Evolutionary conservation across 1,140 invertebrate species (phyloP), one percentile per base, ranked within the genome.

Genomic region (Drosophila repletoides): DNA sequence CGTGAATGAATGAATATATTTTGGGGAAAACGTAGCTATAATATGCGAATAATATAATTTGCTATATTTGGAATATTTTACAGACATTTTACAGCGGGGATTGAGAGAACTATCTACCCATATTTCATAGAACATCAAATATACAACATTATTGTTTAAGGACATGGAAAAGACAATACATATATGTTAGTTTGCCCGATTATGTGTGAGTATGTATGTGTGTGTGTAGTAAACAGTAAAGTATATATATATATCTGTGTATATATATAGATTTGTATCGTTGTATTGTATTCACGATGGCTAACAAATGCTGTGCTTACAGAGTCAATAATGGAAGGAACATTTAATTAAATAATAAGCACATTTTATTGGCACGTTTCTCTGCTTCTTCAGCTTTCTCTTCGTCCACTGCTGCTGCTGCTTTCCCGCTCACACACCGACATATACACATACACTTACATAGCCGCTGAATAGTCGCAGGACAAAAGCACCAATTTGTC

Each of bases 401-500:
- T n/a, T n/a, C n/a, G n/a, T n/a, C n/a, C n/a, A n/a, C n/a, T n/a
- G n/a, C n/a, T n/a, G n/a, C 46, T 28, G 12, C 34, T 29, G 33
- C 48, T 34, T 12, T 19, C 41, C 40, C 24, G 43, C 59, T 34
- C 17, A 38, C 7, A n/a, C 9, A 33, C 7, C 29, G 28, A 51
- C 15, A 51, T 17, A 56, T 15, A 76, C 29, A 24, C 22, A 29
- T 24, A 43, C 9, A 38, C 21, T 15, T 26, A 38, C 17, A 17
- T 9, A n/a, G 17, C 34, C 33, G 15, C 6, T 24, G 36, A 43
- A 45, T 29, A 52, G 64, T 26, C 69, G 74, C 66, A 84, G 83
- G 70, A 67, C 70, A 53, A 58, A 61, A 76, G 70, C 52, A 61
- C 56, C 74, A 86, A 84, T 84, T 84, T 84, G 79, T 84, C 79